Evolutionary conservation across 1,140 invertebrate genomes (phyloP), one percentile per base, ranked within the genome.

Genomic region (Zaprionus lachaisei): DNA sequence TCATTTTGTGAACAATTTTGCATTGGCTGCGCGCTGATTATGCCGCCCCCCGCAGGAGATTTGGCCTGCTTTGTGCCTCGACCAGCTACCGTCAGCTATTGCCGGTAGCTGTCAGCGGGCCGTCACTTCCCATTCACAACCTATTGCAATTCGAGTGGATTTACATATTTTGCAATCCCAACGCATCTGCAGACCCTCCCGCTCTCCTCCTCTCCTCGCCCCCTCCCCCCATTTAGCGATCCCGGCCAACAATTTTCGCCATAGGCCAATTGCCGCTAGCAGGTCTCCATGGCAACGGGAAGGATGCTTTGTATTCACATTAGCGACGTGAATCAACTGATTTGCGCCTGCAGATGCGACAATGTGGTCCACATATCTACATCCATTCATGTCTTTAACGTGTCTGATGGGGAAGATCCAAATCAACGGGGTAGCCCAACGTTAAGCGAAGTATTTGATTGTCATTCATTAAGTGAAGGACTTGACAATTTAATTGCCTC

Each of bases 1-100:
- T 90, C 85, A 89, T 90, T 85, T 89, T 83, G 78, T 66, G 78
- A 72, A 71, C 85, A 79, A 79, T 89, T 89, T 84, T 80, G 85
- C 79, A 89, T 84, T 90, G 84, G 68, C 72, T 81, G 81, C 81
- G 71, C 84, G 71, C 84, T 89, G 84, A 89, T 87, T 87, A 87
- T 86, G 72, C 81, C 63, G 38, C 66, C 60, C 67, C 60, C 24
- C 51, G 49, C 58, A 70, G 20, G 12, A 24, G 38, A 72, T 77
- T 82, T 72, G 55, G 47, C 51, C 37, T 17, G 24, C 51, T 31
- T 24, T 51, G 20, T 28, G 37, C 22, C 22, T 3, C 22, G 11
- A 5, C 22, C 55, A 26, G 14, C 51, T 15, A 1, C 14, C 24
- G 55, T 55, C 60, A 76, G 58, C 54, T 72, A 72, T 47, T 64